Conservation (phyloP, 2,888 invertebrate species). For the Caenorhabditis sulstoni region DNA sequence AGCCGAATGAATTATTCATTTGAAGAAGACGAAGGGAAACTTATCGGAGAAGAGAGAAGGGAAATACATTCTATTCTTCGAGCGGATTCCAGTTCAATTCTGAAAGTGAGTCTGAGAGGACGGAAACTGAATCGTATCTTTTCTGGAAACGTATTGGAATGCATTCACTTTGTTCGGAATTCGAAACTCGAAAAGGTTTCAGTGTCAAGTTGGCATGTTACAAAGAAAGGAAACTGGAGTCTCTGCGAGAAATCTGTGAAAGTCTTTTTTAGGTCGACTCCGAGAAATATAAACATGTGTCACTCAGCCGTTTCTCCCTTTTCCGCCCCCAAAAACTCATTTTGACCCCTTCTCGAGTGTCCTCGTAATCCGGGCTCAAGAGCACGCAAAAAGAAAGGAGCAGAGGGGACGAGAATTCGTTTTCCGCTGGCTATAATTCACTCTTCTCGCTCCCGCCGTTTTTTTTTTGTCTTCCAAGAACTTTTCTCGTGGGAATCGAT, state of each 20-base stretch:
- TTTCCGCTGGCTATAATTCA: conserved; percentile 38
- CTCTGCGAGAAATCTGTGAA: too few species aligned
- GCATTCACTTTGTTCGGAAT: too few species aligned
- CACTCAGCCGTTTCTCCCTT: conserved; percentile 16
- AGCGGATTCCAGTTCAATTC: background rate
- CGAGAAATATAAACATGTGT: conserved; percentile 24
- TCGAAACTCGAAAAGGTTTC: too few species aligned
- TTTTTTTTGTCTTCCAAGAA: conserved; percentile 25
- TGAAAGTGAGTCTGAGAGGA: too few species aligned
- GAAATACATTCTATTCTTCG: background rate
- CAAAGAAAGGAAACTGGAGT: too few species aligned
- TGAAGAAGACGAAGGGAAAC: background rate
- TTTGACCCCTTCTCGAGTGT: conserved; percentile 42
- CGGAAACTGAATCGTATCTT: too few species aligned
- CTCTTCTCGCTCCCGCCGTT: conserved; percentile 18
- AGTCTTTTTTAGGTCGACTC: too few species aligned
- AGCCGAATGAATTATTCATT: conserved; percentile 31
- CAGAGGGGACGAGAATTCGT: conserved; percentile 29
- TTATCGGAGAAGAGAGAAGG: background rate
- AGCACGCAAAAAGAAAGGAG: background rate
- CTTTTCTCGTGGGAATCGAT: conserved; percentile 48
- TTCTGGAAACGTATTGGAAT: too few species aligned
- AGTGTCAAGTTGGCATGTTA: too few species aligned
- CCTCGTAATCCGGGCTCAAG: conserved; percentile 49
- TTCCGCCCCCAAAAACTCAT: conserved; percentile 44